phyloP scores from a whole-genome alignment of 2,797 vertebrate genomes.

The Hemitrygon akajei region DNA sequence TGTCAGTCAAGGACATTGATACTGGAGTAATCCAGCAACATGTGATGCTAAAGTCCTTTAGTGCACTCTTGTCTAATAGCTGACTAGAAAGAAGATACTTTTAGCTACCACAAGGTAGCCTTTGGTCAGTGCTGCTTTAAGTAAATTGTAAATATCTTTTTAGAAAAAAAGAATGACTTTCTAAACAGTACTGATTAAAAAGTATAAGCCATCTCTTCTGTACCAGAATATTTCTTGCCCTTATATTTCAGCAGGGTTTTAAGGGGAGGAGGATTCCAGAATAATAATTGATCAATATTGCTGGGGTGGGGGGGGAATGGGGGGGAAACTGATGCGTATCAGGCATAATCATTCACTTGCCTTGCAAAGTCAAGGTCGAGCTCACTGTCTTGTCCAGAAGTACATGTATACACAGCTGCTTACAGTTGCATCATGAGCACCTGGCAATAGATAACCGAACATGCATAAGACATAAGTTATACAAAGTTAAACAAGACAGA shows the following conservation, averaged over 20 bases:
- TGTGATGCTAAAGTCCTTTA: neutral
- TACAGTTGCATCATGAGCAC: no score
- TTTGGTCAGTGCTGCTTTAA: neutral
- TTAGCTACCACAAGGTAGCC: neutral
- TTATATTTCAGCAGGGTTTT: neutral
- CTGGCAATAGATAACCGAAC: no score
- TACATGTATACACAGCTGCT: no score
- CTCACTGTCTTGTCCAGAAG: no score
- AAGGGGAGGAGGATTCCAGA: neutral
- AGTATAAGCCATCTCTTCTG: neutral
- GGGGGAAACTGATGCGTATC: neutral
- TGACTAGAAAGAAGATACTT: neutral
- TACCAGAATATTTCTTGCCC: neutral
- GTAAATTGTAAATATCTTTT: neutral
- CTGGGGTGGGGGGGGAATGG: no score
- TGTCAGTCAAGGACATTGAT: neutral
- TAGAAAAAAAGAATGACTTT: neutral
- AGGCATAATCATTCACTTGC: neutral
- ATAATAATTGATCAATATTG: neutral
- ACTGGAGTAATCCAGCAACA: neutral
- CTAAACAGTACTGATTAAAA: neutral
- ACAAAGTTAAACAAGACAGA: no score
- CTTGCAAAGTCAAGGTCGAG: no score
- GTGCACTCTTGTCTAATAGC: neutral
- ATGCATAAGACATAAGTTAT: no score